Evolutionary conservation across 2,888 invertebrate genomes (phyloP), one percentile per base, ranked within the genome.

Genomic region (Eupithecia inturbata): DNA sequence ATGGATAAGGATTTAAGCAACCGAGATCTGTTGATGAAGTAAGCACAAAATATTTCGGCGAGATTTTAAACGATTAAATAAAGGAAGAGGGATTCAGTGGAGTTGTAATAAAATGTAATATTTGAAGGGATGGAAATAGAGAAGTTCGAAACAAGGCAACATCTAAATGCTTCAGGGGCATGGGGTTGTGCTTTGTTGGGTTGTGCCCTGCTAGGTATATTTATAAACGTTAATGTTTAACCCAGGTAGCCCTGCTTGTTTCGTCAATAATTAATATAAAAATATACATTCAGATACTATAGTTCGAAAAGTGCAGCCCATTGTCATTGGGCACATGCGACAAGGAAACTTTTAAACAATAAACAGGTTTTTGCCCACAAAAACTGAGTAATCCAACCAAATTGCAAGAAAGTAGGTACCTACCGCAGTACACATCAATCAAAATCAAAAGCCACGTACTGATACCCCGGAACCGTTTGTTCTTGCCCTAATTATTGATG

Each of bases 401-500:
- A 73, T 73, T 28, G 70, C 67, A 26, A 26, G 57, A 57, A 67
- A 74, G 67, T 53, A 53, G 22, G 22, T 70, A 74, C 70, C 75
- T 77, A 77, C 80, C 78, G 75, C 78, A 79, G 80, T 75, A 26
- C 77, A 70, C 80, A 80, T 80, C 78, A 80, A 80, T 80, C 79
- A 73, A 76, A 75, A 74, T 68, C 75, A 66, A 73, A 45, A 73
- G 72, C 75, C 76, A 71, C 73, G 75, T 71, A 78, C 68, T 67
- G 70, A 70, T 81, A 77, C 79, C 83, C 85, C 85, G 81, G 81
- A 84, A 87, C 89, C 90, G 90, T 80, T 86, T 85, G 84, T 26
- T 82, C 84, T 87, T 84, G 86, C 88, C 82, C 85, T 87, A 89
- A 90, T 90, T 90, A 88, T 82, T 79, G 82, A 83, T 81, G 83